Evolutionary conservation across 2,113 vertebrate species (phyloP), one percentile per base, ranked within the genome.

Genomic region (Cephalopterus ornatus): DNA sequence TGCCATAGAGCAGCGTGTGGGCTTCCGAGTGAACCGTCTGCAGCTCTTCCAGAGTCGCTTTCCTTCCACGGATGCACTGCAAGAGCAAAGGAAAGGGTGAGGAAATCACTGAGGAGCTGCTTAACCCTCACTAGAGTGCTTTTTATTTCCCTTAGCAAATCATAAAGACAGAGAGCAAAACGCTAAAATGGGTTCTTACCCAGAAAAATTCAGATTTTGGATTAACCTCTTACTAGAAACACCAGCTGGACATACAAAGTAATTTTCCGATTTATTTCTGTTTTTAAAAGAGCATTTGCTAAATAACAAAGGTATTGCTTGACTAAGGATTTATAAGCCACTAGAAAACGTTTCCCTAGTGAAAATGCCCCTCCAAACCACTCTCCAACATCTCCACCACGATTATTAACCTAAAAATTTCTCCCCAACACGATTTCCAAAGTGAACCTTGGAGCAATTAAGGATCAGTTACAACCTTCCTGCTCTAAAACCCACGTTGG

Each of bases 11-110:
- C 87, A 99, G 97, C 1, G 99, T 97, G 32, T 99, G 99, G 14
- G 98, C 98, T 95, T 99, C 99, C 0, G 99, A 99, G 97, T 99
- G 99, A 75, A 99, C 99, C 0, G 98, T 99, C 98, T 99, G 99
- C 67, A 99, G 97, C 96, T 99, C 99, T 96, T 99, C 99, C 92
- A 99, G 97, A 1, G 99, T 99, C 56, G 99, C 99, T 96, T 99
- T 99, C 66, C 99, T 98, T 62, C 99, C 99, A 7, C 99, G 99
- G 95, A 99, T 98, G 88, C 99, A 99, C 99, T 99, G 96, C 1
- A 91, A 58, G 23, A 55, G 65, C 52, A 87, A 79, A 67, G 44
- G 62, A 62, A 53, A 77, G 5, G 46, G 28, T 2, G 50, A 50
- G 80, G 71, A 94, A 68, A 78, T 35, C 73, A 37, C 37, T 9